Evolutionary conservation across 2,888 invertebrate genomes (phyloP).

Genomic region (Bellardia bayeri): DNA sequence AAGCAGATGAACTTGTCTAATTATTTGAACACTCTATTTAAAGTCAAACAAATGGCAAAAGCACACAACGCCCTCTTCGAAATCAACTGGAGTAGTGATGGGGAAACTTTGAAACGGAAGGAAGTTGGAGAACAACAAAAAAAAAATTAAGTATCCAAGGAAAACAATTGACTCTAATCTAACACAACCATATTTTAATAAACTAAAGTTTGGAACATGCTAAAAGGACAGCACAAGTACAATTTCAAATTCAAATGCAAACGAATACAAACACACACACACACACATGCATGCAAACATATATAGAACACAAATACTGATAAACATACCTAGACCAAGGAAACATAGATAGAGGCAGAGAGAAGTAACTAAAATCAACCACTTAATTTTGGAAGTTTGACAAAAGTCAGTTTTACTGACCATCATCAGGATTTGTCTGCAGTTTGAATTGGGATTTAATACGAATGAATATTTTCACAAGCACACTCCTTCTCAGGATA

Average conservation of each 20-base stretch:
- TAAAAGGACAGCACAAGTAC: constrained; percentile 26
- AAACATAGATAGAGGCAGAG: background rate
- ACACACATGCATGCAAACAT: background rate
- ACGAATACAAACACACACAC: background rate
- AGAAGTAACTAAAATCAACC: constrained; percentile 54
- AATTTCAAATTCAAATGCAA: constrained; percentile 10
- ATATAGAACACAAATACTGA: background rate
- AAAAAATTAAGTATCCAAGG: constrained; percentile 48
- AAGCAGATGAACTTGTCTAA: constrained; percentile 61
- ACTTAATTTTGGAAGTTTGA: constrained; percentile 61
- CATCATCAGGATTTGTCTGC: constrained; percentile 54
- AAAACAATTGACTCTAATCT: constrained; percentile 66
- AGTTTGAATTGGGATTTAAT: constrained; percentile 54
- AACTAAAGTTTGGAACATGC: constrained; percentile 44
- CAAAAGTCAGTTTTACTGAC: constrained; percentile 62
- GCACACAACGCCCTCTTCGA: background rate
- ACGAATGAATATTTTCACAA: constrained; percentile 18
- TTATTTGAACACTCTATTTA: constrained; percentile 43
- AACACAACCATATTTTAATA: constrained; percentile 65
- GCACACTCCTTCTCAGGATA: background rate
- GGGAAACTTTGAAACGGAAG: constrained; percentile 46
- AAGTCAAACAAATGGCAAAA: constrained; percentile 22
- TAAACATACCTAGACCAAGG: background rate
- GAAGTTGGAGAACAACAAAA: constrained; percentile 22
- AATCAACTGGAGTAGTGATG: background rate